These are phyloP conservation scores for Melanostoma scalare DNA, from an alignment of 2,888 invertebrate species.

Conservation along the genomic window DNA sequence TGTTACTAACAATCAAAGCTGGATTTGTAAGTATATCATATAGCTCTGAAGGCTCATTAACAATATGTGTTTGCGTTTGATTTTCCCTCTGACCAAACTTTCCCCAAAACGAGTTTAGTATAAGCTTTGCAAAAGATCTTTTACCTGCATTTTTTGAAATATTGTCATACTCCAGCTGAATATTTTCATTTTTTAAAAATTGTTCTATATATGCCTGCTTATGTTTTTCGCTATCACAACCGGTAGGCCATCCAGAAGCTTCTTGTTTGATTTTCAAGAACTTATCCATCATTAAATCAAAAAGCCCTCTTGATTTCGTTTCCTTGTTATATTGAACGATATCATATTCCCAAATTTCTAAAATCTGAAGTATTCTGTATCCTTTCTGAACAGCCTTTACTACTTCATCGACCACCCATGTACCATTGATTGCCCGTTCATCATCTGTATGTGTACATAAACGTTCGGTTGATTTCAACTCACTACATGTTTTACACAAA, in stretches of 20 bases:
- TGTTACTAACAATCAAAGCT: neutral
- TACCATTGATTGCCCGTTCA: constrained; percentile 73
- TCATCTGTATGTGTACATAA: too few relatives aligned
- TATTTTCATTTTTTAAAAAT: constrained; percentile 72
- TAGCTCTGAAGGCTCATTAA: constrained; percentile 41
- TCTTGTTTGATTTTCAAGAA: constrained; percentile 75
- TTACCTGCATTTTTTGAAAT: constrained; percentile 74
- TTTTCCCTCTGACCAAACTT: constrained; percentile 75
- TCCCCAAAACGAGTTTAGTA: constrained; percentile 76
- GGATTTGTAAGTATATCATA: constrained; percentile 29
- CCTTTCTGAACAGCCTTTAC: constrained; percentile 75
- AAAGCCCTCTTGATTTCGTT: constrained; percentile 67
- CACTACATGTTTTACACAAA: too few relatives aligned
- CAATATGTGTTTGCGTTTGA: constrained; percentile 66
- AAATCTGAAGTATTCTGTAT: constrained; percentile 74
- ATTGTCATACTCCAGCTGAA: constrained; percentile 68
- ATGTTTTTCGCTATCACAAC: constrained; percentile 49
- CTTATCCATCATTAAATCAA: constrained; percentile 75
- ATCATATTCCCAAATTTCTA: constrained; percentile 77
- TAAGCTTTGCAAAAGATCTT: constrained; percentile 74
- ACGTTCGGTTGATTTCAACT: too few relatives aligned
- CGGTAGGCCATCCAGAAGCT: constrained; percentile 73
- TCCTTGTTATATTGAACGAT: constrained; percentile 61
- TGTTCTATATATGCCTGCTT: constrained; percentile 71
- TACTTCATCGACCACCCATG: constrained; percentile 77